Evolutionary conservation across 1,140 invertebrate species (phyloP), one percentile per base, ranked within the genome.

Genomic region (Drosophila azteca): DNA sequence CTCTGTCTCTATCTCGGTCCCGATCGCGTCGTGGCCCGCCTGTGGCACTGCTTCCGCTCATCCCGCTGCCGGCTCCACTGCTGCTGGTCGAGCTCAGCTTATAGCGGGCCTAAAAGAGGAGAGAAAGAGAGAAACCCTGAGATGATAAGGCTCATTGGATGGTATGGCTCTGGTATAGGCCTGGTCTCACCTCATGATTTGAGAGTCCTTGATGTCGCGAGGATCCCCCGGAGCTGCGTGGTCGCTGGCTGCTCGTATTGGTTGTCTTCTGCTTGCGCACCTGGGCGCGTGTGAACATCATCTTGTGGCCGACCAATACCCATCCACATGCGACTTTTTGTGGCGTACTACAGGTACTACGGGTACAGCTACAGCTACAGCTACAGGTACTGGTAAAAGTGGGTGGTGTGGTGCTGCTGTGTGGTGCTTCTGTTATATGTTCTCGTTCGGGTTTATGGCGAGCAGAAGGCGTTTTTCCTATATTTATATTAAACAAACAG

Each of bases 211-310:
- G 67, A 31, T 70, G 71, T 3, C 71, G 59, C 2, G 79, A 60
- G n/a, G 72, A 83, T 46, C 57, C 70, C n/a, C 71, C 79, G 9
- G 82, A 75, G 50, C 82, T 87, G 15, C 83, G 76, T 8, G 83
- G 70, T n/a, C 83, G 52, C 53, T 88, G 84, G 48, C 75, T 88
- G 74, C 55, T 71, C 29, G 79, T 65, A 49, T 70, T 90, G 72
- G 31, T 90, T 44, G 79, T 52, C 76, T 90, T 91, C 52, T 87
- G 90, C 59, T 91, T 91, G 70, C 90, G 90, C 80, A 90, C 83
- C 60, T 91, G 90, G 76, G 90, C 73, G 68, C 90, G 90, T 69
- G 90, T 91, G 72, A 91, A 91, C 90, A 91, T 91, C 90, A 91
- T 91, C 67, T 90, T 77, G 67, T 26, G 65, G 54, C 22, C 39